These are phyloP conservation scores for Amazona vittata DNA, from an alignment of 2,113 vertebrate species.

Conservation along the genomic window DNA sequence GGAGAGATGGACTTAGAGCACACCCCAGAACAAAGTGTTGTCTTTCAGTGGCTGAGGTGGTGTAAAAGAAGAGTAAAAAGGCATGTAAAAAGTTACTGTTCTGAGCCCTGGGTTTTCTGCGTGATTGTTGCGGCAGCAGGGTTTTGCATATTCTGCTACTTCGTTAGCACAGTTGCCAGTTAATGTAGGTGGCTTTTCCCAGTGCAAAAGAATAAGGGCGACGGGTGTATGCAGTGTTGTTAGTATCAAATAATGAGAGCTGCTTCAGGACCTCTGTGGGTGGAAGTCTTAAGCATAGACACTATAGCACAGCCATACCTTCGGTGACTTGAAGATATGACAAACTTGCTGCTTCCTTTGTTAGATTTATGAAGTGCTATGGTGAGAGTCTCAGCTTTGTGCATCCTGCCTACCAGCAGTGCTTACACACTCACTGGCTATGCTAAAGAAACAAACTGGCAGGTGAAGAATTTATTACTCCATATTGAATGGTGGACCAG, in stretches of 20 bases:
- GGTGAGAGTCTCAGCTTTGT: not conserved
- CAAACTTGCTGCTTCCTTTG: not conserved
- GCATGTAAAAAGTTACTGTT: accelerated
- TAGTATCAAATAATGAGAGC: not conserved
- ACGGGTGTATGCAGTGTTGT: not conserved
- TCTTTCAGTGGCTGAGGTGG: not conserved
- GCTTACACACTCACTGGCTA: not conserved
- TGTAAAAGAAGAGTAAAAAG: not conserved
- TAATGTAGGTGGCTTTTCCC: not conserved
- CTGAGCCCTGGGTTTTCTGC: not conserved
- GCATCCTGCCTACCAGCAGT: not conserved
- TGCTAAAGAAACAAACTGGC: not conserved
- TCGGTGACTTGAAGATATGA: not conserved
- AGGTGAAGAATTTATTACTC: not conserved
- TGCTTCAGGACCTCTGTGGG: not conserved
- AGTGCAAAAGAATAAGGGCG: not conserved
- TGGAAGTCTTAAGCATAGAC: not conserved
- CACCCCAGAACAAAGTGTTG: not conserved
- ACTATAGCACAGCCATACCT: not conserved
- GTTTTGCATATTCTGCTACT: not conserved
- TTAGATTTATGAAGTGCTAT: not conserved
- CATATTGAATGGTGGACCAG: not conserved
- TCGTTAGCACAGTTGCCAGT: not conserved
- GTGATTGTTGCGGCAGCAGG: not conserved
- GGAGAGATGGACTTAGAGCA: not conserved